phyloP scores from a whole-genome alignment of 2,797 vertebrate species.

The Alfaro cultratus region DNA sequence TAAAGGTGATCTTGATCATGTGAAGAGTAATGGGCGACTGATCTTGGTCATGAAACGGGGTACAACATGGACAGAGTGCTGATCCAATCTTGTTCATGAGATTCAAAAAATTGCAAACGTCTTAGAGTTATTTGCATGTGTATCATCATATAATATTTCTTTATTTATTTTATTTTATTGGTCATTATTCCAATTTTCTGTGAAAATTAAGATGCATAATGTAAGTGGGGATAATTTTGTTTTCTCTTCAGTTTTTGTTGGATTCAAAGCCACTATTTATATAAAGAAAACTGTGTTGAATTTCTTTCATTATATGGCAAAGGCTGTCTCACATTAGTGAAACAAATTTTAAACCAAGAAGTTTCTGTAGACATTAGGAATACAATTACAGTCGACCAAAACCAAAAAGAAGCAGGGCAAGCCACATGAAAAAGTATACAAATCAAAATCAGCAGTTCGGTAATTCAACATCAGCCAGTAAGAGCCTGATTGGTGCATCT shows the following conservation, averaged over 20 bases:
- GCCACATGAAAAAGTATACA: not conserved
- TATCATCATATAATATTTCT: not conserved
- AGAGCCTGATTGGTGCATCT: not conserved
- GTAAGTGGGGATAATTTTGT: not conserved
- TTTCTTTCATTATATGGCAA: not conserved
- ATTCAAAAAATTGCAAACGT: not conserved
- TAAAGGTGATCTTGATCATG: constrained; percentile 20
- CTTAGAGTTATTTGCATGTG: not conserved
- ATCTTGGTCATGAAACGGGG: not conserved
- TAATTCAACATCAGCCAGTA: not conserved
- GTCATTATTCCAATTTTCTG: not conserved
- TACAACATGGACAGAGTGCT: not conserved
- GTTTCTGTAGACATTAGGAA: not conserved
- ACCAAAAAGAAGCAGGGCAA: not conserved
- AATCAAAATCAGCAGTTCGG: not conserved
- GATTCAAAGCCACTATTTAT: not conserved
- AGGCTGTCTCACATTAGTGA: not conserved
- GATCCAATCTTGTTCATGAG: not conserved
- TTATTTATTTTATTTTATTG: not conserved
- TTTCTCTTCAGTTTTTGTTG: not conserved
- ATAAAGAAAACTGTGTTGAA: not conserved
- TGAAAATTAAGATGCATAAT: not conserved
- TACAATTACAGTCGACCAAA: not conserved
- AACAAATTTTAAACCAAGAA: not conserved
- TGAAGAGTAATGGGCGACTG: not conserved